phyloP scores from a whole-genome alignment of 2,113 vertebrate species.

The Stegastes partitus region DNA sequence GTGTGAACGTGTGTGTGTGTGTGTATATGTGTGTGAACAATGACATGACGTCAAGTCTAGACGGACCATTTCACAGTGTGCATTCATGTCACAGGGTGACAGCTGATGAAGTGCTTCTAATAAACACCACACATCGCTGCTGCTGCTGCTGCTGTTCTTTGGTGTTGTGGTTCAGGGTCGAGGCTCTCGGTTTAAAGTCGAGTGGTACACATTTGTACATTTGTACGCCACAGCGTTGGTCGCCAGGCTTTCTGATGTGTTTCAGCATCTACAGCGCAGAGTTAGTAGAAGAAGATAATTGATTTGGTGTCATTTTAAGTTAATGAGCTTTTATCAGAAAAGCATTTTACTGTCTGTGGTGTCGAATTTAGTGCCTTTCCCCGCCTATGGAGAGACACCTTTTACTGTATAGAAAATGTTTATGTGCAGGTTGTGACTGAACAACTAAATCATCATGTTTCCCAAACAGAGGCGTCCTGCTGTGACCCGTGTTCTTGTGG shows the following conservation, averaged over 20 bases:
- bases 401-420: no score
- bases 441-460: no score
- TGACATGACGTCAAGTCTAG: constrained; percentile 84
- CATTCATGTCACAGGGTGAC: constrained; percentile 74
- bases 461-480: no score
- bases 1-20: constrained; percentile 42
- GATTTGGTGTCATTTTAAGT: not conserved
- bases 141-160: constrained; percentile 49
- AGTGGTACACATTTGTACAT: constrained; percentile 12
- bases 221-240: constrained; percentile 26
- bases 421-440: no score
- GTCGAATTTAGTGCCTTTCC: no score
- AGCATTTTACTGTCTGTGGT: no score
- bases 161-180: constrained; percentile 22
- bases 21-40: constrained; percentile 64
- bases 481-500: no score
- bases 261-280: not conserved
- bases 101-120: constrained; percentile 78
- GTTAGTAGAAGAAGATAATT: not conserved
- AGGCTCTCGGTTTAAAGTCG: constrained; percentile 20
- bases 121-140: constrained; percentile 50
- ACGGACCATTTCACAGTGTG: constrained; percentile 78
- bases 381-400: no score
- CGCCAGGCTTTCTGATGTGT: not conserved
- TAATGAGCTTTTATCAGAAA: not conserved